These are phyloP conservation scores for Eucidaris tribuloides DNA, from an alignment of 35 echinoderm and acorn worm genomes.

Conservation along the genomic window DNA sequence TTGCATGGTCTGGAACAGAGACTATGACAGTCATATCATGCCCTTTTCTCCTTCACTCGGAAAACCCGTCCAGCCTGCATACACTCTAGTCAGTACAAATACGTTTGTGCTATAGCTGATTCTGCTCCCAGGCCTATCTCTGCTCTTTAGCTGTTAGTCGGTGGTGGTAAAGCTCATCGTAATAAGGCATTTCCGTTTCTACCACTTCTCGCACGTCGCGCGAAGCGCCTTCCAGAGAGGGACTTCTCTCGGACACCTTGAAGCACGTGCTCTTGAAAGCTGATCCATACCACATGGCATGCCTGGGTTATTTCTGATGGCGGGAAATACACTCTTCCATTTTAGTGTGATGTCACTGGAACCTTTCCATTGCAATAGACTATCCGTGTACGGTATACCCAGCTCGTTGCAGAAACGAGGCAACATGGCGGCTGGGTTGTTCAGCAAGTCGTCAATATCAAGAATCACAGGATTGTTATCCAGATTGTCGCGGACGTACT, in stretches of 20 bases:
- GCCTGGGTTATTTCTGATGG: not conserved
- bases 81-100: no score
- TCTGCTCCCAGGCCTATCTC: no score
- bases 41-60: no score
- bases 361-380: not conserved
- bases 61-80: no score
- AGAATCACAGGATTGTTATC: not conserved
- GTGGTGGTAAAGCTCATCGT: constrained; percentile 6
- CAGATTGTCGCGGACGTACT: not conserved
- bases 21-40: no score
- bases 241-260: not conserved
- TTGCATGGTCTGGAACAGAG: no score
- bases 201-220: not conserved
- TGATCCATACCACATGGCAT: constrained; percentile 8
- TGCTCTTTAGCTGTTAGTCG: no score
- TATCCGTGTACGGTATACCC: not conserved
- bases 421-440: not conserved
- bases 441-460: constrained; percentile 2
- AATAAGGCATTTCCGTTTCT: constrained; percentile 19
- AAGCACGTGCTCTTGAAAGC: constrained; percentile 8
- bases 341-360: not conserved
- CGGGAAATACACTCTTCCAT: not conserved
- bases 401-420: not conserved
- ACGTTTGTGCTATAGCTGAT: no score
- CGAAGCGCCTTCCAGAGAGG: not conserved